Base-by-base conservation (phyloP, 1,140 invertebrate genomes). In the Trichogramma pretiosum region DNA sequence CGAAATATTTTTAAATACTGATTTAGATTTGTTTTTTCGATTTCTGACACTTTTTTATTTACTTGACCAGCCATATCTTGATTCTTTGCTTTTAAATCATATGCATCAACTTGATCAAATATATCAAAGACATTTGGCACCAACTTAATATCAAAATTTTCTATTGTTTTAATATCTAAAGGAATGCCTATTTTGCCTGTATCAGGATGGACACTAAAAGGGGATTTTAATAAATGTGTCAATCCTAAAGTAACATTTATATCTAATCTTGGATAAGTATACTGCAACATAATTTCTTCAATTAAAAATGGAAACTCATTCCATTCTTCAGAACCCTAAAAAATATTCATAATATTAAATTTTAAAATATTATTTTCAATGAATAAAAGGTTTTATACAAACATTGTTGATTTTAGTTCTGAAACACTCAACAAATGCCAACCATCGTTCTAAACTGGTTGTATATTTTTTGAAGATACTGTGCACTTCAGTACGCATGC, bases 201-300 rank as follows among this genome's bases (percentile, higher is more conserved):
- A 70, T 96, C 94, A 4, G 96, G 95, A 77, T 99, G 95, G 46
- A 99, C 80, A 75, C 91, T 95, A 68, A 98, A 99, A 5, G 95
- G 96, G 35, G 89, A 83, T 70, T 99, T 99, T 0, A 99, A 70
- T 52, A 99, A 84, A 77, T 99, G 96, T 68, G 96, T 96, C 24
- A 94, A 74, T 0, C 91, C 91, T 74, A 89, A 92, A 18, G 87
- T 87, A 3, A 98, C 95, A 69, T 95, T 89, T 11, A 93, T 87
- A 74, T 98, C 95, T 9, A 98, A 72, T 35, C 95, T 77, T 0
- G 95, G 95, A 74, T 96, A 98, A 37, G 85, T 79, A 56, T 82
- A 82, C 38, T 89, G 85, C 14, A 92, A 66, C 71, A 86, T 86
- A 30, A 91, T 78, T 73, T 92, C 88, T 61, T 88, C 81, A 17